Evolutionary conservation across 2,113 vertebrate species (phyloP).

Genomic region (Menura novaehollandiae): DNA sequence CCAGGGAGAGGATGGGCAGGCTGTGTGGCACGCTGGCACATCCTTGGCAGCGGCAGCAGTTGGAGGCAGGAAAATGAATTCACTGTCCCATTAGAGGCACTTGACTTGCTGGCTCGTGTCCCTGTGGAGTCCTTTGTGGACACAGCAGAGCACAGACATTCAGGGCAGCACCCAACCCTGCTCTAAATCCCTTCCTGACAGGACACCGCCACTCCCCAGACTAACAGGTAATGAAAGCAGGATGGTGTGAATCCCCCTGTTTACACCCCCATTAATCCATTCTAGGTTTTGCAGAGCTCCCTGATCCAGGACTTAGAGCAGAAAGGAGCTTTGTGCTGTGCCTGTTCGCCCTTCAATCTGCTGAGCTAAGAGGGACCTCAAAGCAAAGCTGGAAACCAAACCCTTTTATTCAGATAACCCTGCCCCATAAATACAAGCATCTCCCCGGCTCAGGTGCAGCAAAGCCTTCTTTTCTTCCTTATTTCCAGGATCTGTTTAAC

Average conservation of each 20-base stretch:
- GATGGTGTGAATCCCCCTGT: not conserved
- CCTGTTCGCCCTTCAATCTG: not conserved
- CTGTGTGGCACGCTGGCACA: not conserved
- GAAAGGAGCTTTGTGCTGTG: not conserved
- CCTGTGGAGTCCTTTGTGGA: slow-evolving; percentile 5
- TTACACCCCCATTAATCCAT: not conserved
- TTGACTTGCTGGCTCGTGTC: slow-evolving; percentile 25
- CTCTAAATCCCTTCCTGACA: slow-evolving; percentile 22
- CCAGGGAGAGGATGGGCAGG: slow-evolving; percentile 5
- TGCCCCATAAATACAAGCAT: not conserved
- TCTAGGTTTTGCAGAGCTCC: not conserved
- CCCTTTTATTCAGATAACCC: not conserved
- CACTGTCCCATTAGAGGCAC: slow-evolving; percentile 34
- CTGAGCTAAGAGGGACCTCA: not conserved
- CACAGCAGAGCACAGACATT: not conserved
- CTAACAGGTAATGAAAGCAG: not conserved
- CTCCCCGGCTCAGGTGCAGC: not conserved
- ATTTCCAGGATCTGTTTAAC: not conserved
- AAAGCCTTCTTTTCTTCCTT: not conserved
- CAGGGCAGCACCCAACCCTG: not conserved
- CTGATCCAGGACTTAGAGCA: not conserved
- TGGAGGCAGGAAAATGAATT: slow-evolving; percentile 36
- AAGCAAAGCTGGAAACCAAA: not conserved
- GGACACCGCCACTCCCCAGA: not conserved
- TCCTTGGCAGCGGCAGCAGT: not conserved